Evolutionary conservation across 2,888 invertebrate genomes (phyloP).

Genomic region (Leucophora obtusa): DNA sequence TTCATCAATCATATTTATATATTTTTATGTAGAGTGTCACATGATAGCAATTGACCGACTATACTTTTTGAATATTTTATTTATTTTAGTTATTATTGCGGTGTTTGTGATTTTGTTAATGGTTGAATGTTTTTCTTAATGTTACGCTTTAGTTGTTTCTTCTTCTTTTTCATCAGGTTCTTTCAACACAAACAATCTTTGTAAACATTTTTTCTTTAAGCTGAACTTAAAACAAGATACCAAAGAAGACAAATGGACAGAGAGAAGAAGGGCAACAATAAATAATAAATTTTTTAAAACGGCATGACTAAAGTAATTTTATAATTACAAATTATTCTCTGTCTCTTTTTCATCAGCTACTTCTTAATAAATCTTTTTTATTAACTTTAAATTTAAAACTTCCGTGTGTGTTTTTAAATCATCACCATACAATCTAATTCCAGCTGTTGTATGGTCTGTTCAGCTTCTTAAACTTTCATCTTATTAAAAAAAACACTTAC

Average conservation of each 20-base stretch:
- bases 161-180: slow-evolving; percentile 28
- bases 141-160: slow-evolving; percentile 54
- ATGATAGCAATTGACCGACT: neutral
- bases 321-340: slow-evolving; percentile 8
- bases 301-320: slow-evolving; percentile 38
- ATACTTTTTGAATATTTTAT: neutral
- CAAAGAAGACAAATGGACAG: neutral
- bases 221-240: slow-evolving; percentile 20
- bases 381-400: slow-evolving; percentile 3
- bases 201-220: slow-evolving; percentile 39
- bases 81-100: slow-evolving; percentile 4
- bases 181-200: slow-evolving; percentile 16
- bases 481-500: slow-evolving; percentile 15
- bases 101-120: slow-evolving; percentile 38
- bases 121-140: slow-evolving; percentile 33
- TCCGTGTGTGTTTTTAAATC: slow-evolving; percentile 3
- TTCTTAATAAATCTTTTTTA: slow-evolving; percentile 1
- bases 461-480: slow-evolving; percentile 19
- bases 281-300: slow-evolving; percentile 3
- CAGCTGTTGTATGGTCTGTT: slow-evolving; percentile 18
- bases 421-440: slow-evolving; percentile 1
- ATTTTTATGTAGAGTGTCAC: too few relatives aligned
- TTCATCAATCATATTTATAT: too few relatives aligned
- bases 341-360: neutral
- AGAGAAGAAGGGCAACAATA: slow-evolving; percentile 28